Conservation (phyloP, 2,113 vertebrate genomes). For the Sapayoa aenigma region DNA sequence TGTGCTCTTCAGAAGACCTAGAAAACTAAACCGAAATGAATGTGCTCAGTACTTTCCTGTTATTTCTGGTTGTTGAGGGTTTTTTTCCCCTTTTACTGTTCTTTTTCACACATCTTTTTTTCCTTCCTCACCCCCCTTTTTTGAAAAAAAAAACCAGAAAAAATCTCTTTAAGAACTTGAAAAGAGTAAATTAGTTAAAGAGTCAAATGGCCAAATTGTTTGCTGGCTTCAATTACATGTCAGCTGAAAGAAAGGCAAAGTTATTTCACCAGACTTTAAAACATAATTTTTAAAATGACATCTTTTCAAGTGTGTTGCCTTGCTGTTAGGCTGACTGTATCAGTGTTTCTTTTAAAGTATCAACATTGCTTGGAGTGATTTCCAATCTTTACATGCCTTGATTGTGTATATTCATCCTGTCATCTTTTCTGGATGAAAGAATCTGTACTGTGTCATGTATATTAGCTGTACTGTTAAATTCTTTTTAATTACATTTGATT, state of each 20-base stretch:
- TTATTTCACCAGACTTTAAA: background rate
- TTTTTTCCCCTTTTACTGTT: background rate
- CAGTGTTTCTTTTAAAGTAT: background rate
- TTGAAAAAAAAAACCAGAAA: background rate
- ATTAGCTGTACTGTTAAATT: background rate
- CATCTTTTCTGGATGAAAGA: background rate
- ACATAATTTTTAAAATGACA: background rate
- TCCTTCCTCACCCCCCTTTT: background rate
- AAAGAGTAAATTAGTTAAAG: background rate
- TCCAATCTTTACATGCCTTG: background rate
- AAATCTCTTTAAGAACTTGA: background rate
- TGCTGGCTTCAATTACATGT: background rate
- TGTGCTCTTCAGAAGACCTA: constrained; percentile 66
- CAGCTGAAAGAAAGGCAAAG: background rate
- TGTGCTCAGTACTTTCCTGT: background rate
- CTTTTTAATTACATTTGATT: background rate
- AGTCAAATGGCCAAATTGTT: background rate
- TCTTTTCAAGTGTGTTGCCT: background rate
- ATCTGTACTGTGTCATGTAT: background rate
- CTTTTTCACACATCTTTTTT: background rate
- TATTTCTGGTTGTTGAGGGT: background rate
- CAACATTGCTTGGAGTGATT: background rate
- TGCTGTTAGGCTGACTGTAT: background rate
- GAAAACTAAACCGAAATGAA: constrained; percentile 52
- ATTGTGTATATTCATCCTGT: background rate